Percentiles rank a stretch among this genome's conserved stretches.
Conservation (phyloP, 1,140 invertebrate genomes). For the Cotesia typhae region DNA sequence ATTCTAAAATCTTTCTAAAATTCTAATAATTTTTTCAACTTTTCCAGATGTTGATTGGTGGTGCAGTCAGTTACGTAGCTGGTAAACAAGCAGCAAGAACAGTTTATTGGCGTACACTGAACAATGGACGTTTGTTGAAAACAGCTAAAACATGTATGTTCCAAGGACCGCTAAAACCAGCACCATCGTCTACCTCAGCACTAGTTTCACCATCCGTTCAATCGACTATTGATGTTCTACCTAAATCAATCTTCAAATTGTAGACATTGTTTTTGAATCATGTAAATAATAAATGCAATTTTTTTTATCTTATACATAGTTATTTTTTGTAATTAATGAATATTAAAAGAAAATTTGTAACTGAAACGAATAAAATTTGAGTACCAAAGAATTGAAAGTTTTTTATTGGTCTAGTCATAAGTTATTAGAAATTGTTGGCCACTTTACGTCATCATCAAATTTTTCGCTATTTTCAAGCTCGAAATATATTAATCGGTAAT, state of each 20-base stretch:
- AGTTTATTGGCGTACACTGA: constrained; percentile 73
- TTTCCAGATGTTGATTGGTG: constrained; percentile 61
- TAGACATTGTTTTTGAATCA: constrained; percentile 3
- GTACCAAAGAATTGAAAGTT: not conserved
- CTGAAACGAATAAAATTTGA: not conserved
- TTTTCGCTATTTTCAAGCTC: too few species aligned
- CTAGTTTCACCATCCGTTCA: constrained; percentile 42
- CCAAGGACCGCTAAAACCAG: constrained; percentile 64
- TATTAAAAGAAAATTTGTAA: not conserved
- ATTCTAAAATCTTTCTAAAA: too few species aligned
- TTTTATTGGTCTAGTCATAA: too few species aligned
- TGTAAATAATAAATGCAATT: too few species aligned
- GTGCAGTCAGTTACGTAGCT: constrained; percentile 74
- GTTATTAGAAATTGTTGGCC: too few species aligned
- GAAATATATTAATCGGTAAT: too few species aligned
- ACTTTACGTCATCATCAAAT: too few species aligned
- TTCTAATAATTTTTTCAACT: not conserved
- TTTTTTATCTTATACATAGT: too few species aligned
- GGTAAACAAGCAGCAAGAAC: constrained; percentile 76
- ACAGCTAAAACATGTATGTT: constrained; percentile 72
- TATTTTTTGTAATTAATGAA: not conserved
- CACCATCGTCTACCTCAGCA: constrained; percentile 50
- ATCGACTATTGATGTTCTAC: constrained; percentile 43
- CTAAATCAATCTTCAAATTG: constrained; percentile 41
- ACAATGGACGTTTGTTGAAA: constrained; percentile 67